These are phyloP conservation scores for Cataglyphis livida DNA, from an alignment of 2,888 invertebrate species.

Conservation along the genomic window DNA sequence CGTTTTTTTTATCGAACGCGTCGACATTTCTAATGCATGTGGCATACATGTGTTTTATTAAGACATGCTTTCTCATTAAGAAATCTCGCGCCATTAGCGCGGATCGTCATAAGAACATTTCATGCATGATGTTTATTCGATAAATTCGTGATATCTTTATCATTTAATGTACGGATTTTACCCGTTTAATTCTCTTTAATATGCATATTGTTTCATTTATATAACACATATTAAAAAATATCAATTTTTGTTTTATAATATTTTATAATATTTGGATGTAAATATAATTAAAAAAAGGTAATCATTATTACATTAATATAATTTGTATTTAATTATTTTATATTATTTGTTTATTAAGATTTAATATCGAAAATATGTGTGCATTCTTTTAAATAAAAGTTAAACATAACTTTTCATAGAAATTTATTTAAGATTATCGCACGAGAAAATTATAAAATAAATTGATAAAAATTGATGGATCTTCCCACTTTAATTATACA, in stretches of 20 bases:
- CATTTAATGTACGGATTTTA: slow-evolving; percentile 14
- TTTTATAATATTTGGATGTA: not conserved
- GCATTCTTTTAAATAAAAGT: not conserved
- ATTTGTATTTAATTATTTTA: not conserved
- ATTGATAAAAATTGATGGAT: not conserved
- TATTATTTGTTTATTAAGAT: not conserved
- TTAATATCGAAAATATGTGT: not conserved
- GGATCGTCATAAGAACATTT: not conserved
- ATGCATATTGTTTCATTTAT: not conserved
- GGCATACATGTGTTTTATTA: slow-evolving; percentile 73
- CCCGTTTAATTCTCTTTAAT: not conserved
- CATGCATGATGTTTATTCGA: not conserved
- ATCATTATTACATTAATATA: not conserved
- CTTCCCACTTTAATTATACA: not conserved
- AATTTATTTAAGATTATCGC: not conserved
- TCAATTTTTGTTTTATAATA: not conserved
- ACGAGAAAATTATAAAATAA: not conserved
- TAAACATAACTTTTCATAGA: not conserved
- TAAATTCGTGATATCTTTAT: slow-evolving; percentile 20
- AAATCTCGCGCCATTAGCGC: slow-evolving; percentile 76
- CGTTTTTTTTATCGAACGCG: slow-evolving; percentile 67
- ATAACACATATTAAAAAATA: not conserved
- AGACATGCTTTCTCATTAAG: slow-evolving; percentile 77
- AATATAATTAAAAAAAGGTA: not conserved
- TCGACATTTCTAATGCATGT: slow-evolving; percentile 75